A percentile compares a stretch with the other conserved stretches of the same genome.
Evolutionary conservation across 2,113 vertebrate species (phyloP).

Genomic region (Columba livia): DNA sequence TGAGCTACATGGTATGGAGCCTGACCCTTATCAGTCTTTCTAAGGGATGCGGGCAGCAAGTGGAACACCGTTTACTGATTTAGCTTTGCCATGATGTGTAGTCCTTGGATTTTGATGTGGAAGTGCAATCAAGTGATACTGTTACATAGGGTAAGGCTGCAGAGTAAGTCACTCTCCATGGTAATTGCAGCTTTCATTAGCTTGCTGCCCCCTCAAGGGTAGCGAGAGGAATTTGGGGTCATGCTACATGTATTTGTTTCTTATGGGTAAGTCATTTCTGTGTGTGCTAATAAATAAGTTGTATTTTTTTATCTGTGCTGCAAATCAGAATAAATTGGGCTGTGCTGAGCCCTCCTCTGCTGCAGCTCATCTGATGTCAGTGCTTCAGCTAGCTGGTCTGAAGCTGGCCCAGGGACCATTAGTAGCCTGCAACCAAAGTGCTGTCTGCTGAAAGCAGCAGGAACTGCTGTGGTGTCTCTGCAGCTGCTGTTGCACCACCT

Average conservation of each 20-base stretch:
- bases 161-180: neutral
- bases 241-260: neutral
- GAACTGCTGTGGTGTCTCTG: neutral
- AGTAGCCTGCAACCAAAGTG: accelerated
- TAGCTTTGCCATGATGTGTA: neutral
- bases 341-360: neutral
- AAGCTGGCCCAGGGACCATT: neutral
- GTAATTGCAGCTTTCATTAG: neutral
- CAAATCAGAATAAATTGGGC: neutral
- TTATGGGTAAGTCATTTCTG: neutral
- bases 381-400: neutral
- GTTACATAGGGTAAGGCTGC: neutral
- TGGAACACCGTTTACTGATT: neutral
- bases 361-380: accelerated
- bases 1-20: neutral
- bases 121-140: neutral
- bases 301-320: neutral
- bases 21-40: neutral
- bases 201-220: neutral
- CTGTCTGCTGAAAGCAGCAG: neutral
- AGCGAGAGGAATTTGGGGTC: neutral
- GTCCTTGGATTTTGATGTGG: neutral
- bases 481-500: accelerated
- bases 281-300: neutral
- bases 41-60: neutral